Percentiles rank a stretch among this genome's conserved stretches.
phyloP scores from a whole-genome alignment of 2,888 invertebrate genomes.

The Elysia crispata region DNA sequence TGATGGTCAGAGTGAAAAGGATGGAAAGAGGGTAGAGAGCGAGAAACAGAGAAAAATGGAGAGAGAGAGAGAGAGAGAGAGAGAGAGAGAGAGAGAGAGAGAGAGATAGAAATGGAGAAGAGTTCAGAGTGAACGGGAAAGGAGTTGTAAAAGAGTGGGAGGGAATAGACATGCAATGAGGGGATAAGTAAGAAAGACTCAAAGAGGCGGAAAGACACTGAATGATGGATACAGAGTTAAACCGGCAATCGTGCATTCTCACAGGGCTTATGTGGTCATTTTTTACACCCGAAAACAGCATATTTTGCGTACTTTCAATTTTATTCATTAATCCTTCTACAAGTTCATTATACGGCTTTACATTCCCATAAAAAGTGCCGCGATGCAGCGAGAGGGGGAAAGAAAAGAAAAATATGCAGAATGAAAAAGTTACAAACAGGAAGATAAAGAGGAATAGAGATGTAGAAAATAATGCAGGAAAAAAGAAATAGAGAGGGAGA shows the following conservation, averaged over 20 bases:
- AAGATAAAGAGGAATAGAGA: neutral
- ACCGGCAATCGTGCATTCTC: too few species aligned
- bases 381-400: too few species aligned
- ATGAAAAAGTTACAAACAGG: neutral
- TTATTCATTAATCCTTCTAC: too few species aligned
- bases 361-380: too few species aligned
- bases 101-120: neutral
- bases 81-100: neutral
- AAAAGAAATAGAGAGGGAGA: neutral
- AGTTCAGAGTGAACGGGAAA: neutral
- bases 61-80: neutral
- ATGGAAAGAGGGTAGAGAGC: neutral
- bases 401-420: neutral
- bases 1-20: neutral
- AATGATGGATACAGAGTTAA: too few species aligned
- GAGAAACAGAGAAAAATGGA: neutral
- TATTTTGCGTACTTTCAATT: too few species aligned
- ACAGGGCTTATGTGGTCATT: too few species aligned
- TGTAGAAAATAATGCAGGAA: neutral
- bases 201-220: too few species aligned
- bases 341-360: too few species aligned
- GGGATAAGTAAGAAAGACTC: neutral
- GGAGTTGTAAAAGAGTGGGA: neutral
- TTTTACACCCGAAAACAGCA: too few species aligned
- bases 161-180: neutral